Evolutionary conservation across 1,140 invertebrate genomes (phyloP), one percentile per base, ranked within the genome.

Genomic region (Macrosteles quadrilineatus): DNA sequence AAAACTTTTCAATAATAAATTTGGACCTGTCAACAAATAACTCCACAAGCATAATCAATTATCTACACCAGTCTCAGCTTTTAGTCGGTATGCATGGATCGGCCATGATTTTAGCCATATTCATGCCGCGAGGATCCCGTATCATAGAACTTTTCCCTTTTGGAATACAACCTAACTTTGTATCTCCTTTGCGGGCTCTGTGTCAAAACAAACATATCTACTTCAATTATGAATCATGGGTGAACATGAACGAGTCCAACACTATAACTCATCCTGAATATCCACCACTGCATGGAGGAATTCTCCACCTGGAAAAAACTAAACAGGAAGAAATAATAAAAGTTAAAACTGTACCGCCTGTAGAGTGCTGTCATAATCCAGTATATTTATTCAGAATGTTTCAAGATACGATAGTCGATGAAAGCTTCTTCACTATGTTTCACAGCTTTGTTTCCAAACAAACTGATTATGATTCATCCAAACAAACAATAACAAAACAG

Each of bases 381-480:
- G 78, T 77, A 9, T 86, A 84, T 81, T 72, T 86, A 47, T 85
- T 79, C 75, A 76, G 82, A 68, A 84, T 85, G 68, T 85, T 84
- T 74, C 85, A 86, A 74, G 85, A 86, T 75, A 86, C 84, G 17
- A 29, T 75, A 30, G 81, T 85, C 0, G 78, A 83, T 72, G 30
- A 71, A 21, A 70, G 53, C 67, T 63, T 74, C 62, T 27, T n/a
- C 0, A 23, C 64, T n/a, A 2, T 53, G 27, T 36, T 47, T 71
- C 47, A 14, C 17, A 27, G 40, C 3, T 21, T 31, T 14, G 19
- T 59, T 25, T 31, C 32, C 14, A 36, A 14, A 6, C 14, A 27
- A 19, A 6, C 31, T 1, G 43, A 36, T 19, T 19, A 53, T 55
- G 2, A 29, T 31, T 11, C 30, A 27, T 31, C 47, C 3, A 3